A percentile compares a stretch with the other conserved stretches of the same genome.
Evolutionary conservation across 2,113 vertebrate species (phyloP).

Genomic region (Ornithorhynchus anatinus): DNA sequence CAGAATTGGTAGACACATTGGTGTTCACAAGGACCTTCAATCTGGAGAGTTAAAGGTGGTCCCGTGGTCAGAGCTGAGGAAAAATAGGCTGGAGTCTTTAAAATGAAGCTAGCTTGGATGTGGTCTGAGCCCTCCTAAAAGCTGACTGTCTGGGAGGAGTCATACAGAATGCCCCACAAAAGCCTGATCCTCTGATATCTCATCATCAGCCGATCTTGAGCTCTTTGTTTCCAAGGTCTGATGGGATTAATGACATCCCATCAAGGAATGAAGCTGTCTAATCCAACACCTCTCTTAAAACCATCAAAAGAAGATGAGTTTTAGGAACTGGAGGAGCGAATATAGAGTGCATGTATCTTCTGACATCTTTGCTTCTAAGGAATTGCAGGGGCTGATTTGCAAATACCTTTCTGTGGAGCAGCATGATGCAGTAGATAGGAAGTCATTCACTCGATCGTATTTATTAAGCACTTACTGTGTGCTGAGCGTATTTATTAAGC

Average conservation of each 20-base stretch:
- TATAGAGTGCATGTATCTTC: constrained; percentile 15
- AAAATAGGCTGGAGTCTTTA: background rate
- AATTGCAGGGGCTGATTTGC: background rate
- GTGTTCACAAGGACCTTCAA: no score
- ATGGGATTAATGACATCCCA: constrained; percentile 53
- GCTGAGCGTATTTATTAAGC: no score
- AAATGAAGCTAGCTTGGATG: background rate
- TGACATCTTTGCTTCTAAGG: constrained; percentile 8
- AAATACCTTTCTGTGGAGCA: no score
- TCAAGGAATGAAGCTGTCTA: constrained; percentile 34
- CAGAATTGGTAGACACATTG: no score
- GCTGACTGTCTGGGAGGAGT: background rate
- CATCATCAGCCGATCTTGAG: background rate
- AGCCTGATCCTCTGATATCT: fast-evolving
- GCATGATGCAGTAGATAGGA: no score
- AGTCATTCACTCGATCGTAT: no score
- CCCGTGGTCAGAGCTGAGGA: no score
- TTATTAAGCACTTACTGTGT: no score
- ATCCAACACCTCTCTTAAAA: constrained; percentile 18
- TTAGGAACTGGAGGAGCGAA: constrained; percentile 14
- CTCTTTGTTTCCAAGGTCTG: constrained; percentile 9
- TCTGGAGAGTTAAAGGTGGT: no score
- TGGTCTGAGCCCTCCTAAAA: background rate
- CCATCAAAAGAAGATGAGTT: background rate
- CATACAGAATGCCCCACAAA: background rate